Evolutionary conservation across 2,888 invertebrate species (phyloP).

Genomic region (Spisula solida): DNA sequence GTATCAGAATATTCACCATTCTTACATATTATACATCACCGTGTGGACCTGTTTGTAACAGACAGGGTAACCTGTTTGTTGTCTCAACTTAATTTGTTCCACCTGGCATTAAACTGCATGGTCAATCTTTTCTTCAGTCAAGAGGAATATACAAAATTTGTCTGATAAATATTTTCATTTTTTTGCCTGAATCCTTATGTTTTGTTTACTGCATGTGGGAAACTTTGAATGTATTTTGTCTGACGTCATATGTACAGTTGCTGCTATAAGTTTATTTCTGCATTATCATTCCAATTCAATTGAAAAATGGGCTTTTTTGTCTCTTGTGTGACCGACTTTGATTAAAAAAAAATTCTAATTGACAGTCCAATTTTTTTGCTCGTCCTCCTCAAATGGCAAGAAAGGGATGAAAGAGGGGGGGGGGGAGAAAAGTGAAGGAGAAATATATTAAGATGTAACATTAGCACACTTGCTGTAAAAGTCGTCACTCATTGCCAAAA

Average conservation of each 20-base stretch:
- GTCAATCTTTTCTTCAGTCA: background rate
- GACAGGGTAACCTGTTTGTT: background rate
- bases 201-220: conserved; percentile 54
- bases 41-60: background rate
- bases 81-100: background rate
- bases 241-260: background rate
- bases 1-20: background rate
- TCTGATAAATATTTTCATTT: background rate
- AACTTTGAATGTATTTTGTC: conserved; percentile 30
- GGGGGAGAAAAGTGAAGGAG: too few relatives aligned
- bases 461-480: background rate
- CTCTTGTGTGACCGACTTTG: too few relatives aligned
- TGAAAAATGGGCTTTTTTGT: background rate
- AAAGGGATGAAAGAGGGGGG: too few relatives aligned
- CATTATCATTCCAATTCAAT: background rate
- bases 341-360: too few relatives aligned
- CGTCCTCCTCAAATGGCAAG: too few relatives aligned
- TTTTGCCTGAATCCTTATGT: conserved; percentile 32
- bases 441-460: background rate
- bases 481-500: background rate
- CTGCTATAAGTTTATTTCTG: too few relatives aligned
- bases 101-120: conserved; percentile 9
- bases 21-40: background rate
- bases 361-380: too few relatives aligned
- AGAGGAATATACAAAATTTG: background rate